phyloP scores from a whole-genome alignment of 2,888 invertebrate species.

The Globia sparganii region DNA sequence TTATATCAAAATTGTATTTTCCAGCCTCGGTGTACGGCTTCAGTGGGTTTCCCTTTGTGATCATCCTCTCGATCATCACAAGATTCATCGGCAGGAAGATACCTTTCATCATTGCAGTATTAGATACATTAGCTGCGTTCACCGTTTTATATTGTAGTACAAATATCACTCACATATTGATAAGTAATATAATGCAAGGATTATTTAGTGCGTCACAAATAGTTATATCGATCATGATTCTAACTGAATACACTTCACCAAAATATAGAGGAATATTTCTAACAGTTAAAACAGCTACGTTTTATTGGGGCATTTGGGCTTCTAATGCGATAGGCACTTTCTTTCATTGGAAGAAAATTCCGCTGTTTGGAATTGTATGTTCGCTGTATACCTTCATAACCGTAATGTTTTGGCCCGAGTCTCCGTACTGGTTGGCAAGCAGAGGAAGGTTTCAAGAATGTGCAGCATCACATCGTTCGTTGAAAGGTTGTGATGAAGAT shows the following conservation, averaged over 20 bases:
- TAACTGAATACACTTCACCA: constrained; percentile 72
- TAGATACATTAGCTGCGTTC: constrained; percentile 57
- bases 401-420: constrained; percentile 60
- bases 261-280: constrained; percentile 71
- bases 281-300: constrained; percentile 67
- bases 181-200: constrained; percentile 64
- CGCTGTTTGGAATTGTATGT: constrained; percentile 61
- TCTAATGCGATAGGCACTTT: constrained; percentile 73
- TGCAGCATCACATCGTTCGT: constrained; percentile 67
- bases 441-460: constrained; percentile 71
- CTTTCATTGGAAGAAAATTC: constrained; percentile 69
- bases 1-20: constrained; percentile 19
- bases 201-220: constrained; percentile 46
- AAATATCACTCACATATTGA: constrained; percentile 63
- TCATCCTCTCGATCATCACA: constrained; percentile 62
- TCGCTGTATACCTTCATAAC: constrained; percentile 57
- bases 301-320: constrained; percentile 70
- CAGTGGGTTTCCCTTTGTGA: constrained; percentile 67
- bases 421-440: constrained; percentile 74
- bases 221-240: constrained; percentile 56
- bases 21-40: constrained; percentile 51
- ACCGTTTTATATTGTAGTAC: constrained; percentile 64
- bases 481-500: constrained; percentile 70
- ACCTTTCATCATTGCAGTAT: constrained; percentile 52
- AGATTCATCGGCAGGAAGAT: constrained; percentile 65